These are phyloP conservation scores for Yponomeuta evonymella DNA, from an alignment of 2,888 invertebrate species.

Conservation along the genomic window DNA sequence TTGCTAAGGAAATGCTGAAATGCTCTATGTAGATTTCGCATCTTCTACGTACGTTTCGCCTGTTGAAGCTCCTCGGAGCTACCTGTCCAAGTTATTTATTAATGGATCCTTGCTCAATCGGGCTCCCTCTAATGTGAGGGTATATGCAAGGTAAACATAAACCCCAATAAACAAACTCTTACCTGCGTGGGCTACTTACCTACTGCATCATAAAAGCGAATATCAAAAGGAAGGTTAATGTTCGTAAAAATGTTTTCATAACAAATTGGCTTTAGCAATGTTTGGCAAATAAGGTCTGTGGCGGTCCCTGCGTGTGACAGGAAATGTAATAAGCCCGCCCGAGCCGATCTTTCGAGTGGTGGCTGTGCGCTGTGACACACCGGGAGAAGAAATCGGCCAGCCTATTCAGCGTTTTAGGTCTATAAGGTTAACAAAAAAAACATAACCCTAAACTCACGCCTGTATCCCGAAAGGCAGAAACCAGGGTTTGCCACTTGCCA, in stretches of 20 bases:
- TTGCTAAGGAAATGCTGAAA: background rate
- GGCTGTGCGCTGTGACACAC: background rate
- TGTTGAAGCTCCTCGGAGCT: too few species aligned
- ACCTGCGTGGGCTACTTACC: background rate
- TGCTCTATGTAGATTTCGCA: background rate
- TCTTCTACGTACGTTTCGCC: too few species aligned
- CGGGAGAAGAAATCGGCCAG: background rate
- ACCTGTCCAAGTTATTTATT: too few species aligned
- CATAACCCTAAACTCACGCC: too few species aligned
- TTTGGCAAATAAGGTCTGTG: conserved; percentile 62
- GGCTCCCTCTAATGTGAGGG: background rate
- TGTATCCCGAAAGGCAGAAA: too few species aligned
- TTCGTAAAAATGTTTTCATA: conserved; percentile 58
- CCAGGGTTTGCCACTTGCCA: too few species aligned
- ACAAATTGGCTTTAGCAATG: conserved; percentile 59
- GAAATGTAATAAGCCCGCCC: conserved; percentile 65
- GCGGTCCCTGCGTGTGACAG: conserved; percentile 59
- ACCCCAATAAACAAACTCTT: background rate
- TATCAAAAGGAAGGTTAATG: conserved; percentile 53
- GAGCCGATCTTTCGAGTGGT: conserved; percentile 25
- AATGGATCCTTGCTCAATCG: too few species aligned
- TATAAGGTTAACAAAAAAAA: too few species aligned
- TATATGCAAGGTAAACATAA: background rate
- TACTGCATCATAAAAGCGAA: conserved; percentile 26
- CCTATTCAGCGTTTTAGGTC: too few species aligned